These are phyloP conservation scores for Dromius quadrimaculatus DNA, from an alignment of 2,888 invertebrate species.

Conservation along the genomic window DNA sequence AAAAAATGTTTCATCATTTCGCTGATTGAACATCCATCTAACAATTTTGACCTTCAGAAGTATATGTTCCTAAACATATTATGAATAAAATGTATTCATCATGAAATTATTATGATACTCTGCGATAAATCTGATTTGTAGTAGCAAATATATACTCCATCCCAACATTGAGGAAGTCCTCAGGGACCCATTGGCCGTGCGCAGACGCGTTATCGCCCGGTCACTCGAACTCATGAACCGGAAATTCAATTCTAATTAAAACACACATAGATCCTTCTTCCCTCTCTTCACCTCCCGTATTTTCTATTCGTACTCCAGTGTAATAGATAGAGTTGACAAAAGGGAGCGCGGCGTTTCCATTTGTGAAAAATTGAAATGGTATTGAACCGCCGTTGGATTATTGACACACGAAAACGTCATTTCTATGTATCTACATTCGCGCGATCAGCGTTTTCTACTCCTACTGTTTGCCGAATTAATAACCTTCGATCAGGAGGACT, in stretches of 20 bases:
- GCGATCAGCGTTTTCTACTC: conserved; percentile 32
- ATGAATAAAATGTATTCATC: too few relatives aligned
- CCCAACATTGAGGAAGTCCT: conserved; percentile 4
- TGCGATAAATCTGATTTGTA: conserved; percentile 3
- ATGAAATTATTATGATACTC: too few relatives aligned
- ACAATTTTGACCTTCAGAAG: too few relatives aligned
- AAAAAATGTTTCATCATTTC: too few relatives aligned
- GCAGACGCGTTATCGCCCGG: conserved; percentile 13
- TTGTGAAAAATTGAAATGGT: conserved; percentile 52
- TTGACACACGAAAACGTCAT: conserved; percentile 51
- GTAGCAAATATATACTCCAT: too few relatives aligned
- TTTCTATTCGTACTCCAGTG: background rate
- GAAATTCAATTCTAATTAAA: conserved; percentile 51
- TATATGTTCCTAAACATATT: too few relatives aligned
- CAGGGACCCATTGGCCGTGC: background rate
- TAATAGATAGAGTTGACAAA: conserved; percentile 25
- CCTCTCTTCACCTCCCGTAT: background rate
- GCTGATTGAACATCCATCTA: too few relatives aligned
- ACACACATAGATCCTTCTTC: conserved; percentile 34
- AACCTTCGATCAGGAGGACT: conserved; percentile 16
- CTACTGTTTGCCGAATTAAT: conserved; percentile 41
- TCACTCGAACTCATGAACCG: conserved; percentile 37
- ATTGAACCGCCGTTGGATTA: conserved; percentile 49
- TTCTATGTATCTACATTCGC: conserved; percentile 43
- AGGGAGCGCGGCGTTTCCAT: conserved; percentile 37